Conservation (phyloP, 2,113 vertebrate species). For the Mirza zaza region DNA sequence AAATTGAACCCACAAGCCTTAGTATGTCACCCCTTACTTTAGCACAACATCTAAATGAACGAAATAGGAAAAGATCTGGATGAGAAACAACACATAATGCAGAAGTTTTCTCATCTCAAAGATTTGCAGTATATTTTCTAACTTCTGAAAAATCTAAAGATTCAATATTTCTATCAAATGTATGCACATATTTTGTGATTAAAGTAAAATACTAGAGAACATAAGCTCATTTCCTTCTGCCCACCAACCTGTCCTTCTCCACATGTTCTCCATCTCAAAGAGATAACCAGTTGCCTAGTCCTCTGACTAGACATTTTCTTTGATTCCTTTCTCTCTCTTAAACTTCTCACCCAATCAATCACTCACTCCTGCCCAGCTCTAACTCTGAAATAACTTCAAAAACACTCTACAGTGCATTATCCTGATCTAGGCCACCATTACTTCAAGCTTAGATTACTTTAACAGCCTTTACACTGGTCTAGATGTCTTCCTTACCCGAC, state of each 20-base stretch:
- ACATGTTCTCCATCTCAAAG: background rate
- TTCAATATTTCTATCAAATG: background rate
- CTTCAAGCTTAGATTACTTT: background rate
- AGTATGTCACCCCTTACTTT: background rate
- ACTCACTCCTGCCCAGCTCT: background rate
- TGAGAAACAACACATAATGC: background rate
- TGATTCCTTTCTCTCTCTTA: background rate
- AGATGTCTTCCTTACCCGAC: background rate
- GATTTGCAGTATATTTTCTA: background rate
- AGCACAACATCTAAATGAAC: background rate
- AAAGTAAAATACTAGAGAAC: background rate
- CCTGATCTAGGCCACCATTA: rapidly evolving
- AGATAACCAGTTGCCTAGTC: background rate
- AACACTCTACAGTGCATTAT: background rate
- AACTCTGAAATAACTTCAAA: background rate
- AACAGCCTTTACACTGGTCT: background rate
- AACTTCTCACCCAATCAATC: background rate
- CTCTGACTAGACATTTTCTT: background rate
- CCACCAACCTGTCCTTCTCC: background rate
- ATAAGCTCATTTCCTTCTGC: background rate
- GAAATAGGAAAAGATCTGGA: background rate
- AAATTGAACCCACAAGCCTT: too few species aligned
- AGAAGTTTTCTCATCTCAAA: background rate
- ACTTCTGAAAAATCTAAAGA: background rate
- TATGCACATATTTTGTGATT: background rate